Evolutionary conservation across 2,797 vertebrate species (phyloP).

Genomic region (Crenuchus spilurus): DNA sequence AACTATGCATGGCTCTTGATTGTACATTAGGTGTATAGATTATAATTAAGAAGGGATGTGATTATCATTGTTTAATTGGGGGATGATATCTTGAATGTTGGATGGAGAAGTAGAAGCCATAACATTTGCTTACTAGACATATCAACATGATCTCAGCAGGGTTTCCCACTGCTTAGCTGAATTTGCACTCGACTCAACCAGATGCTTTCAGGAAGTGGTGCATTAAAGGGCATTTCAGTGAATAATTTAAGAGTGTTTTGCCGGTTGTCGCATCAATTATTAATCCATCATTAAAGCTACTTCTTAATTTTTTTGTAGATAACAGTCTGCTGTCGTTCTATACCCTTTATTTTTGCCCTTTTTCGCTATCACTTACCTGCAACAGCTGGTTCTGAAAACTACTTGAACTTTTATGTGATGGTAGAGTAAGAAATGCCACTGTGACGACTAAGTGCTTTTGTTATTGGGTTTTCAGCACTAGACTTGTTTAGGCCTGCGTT

Average conservation of each 20-base stretch:
- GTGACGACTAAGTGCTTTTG: constrained; percentile 30
- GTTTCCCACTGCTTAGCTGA: constrained; percentile 28
- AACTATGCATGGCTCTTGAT: constrained; percentile 52
- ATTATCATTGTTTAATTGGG: not conserved
- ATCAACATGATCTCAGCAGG: constrained; percentile 48
- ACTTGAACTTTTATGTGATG: constrained; percentile 35
- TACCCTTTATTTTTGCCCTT: constrained; percentile 7
- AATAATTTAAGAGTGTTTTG: constrained; percentile 28
- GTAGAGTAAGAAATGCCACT: constrained; percentile 11
- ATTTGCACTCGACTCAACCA: constrained; percentile 40
- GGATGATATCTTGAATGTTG: constrained; percentile 16
- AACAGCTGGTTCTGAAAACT: constrained; percentile 18
- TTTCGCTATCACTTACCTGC: constrained; percentile 12
- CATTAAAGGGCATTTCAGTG: constrained; percentile 30
- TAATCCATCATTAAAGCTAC: not conserved
- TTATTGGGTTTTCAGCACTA: constrained; percentile 17
- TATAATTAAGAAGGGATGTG: constrained; percentile 14
- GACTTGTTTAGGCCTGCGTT: constrained; percentile 35
- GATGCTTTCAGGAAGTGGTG: constrained; percentile 44
- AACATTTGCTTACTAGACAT: constrained; percentile 53
- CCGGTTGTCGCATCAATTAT: constrained; percentile 16
- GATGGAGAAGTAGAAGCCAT: constrained; percentile 52
- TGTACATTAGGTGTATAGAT: constrained; percentile 25
- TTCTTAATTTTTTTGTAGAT: not conserved
- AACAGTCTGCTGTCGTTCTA: not conserved